Conservation (phyloP, 30 jellyfish, hydroid and myxozoan species). For the Aurelia sp. region DNA sequence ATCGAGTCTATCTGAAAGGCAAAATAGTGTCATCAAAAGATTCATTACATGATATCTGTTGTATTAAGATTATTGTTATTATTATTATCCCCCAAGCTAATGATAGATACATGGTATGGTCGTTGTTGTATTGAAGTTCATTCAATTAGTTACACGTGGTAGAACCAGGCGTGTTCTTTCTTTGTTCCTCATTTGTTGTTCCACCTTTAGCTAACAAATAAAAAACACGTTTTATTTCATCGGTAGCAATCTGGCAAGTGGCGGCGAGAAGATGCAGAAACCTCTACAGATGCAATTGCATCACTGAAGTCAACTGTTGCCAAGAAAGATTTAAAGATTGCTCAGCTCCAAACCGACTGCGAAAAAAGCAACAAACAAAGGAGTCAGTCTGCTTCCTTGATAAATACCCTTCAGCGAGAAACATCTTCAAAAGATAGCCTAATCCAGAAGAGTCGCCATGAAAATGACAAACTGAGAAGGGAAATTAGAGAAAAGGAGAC, state of each 20-base stretch:
- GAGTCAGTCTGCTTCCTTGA: slow-evolving; percentile 64
- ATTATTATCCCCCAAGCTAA: too few relatives aligned
- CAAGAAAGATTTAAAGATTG: slow-evolving; percentile 71
- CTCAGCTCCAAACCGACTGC: slow-evolving; percentile 74
- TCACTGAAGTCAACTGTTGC: slow-evolving; percentile 67
- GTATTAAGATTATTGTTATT: too few relatives aligned
- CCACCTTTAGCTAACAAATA: too few relatives aligned
- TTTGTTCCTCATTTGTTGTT: too few relatives aligned
- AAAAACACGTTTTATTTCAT: too few relatives aligned
- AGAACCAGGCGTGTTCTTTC: too few relatives aligned
- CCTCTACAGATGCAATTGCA: slow-evolving; percentile 74
- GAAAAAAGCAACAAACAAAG: slow-evolving; percentile 70
- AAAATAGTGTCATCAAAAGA: too few relatives aligned
- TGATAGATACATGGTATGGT: too few relatives aligned
- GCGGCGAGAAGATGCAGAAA: slow-evolving; percentile 42
- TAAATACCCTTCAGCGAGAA: slow-evolving; percentile 78
- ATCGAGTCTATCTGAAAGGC: too few relatives aligned
- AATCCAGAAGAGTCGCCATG: slow-evolving; percentile 57
- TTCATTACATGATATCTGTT: too few relatives aligned
- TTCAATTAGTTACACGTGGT: too few relatives aligned
- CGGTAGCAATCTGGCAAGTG: slow-evolving; percentile 41
- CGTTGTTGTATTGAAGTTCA: too few relatives aligned
- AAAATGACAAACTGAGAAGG: slow-evolving; percentile 56
- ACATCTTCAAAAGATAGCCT: slow-evolving; percentile 76
- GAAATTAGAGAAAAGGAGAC: slow-evolving; percentile 78